These are phyloP conservation scores for Diadumene lineata DNA, from an alignment of 92 coral and sea anemone species.

Conservation along the genomic window DNA sequence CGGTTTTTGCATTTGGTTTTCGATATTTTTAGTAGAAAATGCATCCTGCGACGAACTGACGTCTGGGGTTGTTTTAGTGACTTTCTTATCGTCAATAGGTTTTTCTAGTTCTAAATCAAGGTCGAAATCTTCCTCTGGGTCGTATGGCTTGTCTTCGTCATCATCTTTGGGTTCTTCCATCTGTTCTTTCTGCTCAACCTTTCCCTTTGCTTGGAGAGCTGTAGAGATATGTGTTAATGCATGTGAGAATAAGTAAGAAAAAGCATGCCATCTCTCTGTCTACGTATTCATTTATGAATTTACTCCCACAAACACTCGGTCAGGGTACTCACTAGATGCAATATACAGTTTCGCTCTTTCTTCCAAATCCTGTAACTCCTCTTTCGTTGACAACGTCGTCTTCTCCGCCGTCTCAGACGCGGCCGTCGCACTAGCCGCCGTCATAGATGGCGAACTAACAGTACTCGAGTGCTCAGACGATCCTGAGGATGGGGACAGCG, in stretches of 20 bases:
- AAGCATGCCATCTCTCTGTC: too few species aligned
- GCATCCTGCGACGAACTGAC: background rate
- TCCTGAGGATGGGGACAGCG: slow-evolving; percentile 51
- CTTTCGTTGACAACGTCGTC: slow-evolving; percentile 48
- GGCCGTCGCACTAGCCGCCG: slow-evolving; percentile 32
- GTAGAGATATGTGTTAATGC: background rate
- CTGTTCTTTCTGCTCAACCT: slow-evolving; percentile 8
- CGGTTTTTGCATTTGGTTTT: too few species aligned
- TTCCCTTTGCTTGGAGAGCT: slow-evolving; percentile 21
- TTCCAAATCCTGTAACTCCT: slow-evolving; percentile 61
- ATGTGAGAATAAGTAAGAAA: background rate
- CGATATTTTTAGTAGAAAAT: background rate
- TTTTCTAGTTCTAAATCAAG: slow-evolving; percentile 60
- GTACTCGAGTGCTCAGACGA: slow-evolving; percentile 57
- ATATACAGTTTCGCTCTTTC: slow-evolving; percentile 67
- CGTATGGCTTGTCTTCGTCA: slow-evolving; percentile 88
- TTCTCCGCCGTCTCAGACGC: slow-evolving; percentile 14
- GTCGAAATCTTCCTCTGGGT: slow-evolving; percentile 91
- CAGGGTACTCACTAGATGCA: slow-evolving; percentile 14
- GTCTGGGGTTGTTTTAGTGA: background rate
- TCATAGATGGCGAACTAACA: slow-evolving; percentile 55
- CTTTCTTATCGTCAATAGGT: slow-evolving; percentile 27
- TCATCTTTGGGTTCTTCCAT: slow-evolving; percentile 26
- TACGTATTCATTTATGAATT: too few species aligned
- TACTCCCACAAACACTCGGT: too few species aligned